Evolutionary conservation across 2,113 vertebrate species (phyloP), one percentile per base, ranked within the genome.

Genomic region (human): DNA sequence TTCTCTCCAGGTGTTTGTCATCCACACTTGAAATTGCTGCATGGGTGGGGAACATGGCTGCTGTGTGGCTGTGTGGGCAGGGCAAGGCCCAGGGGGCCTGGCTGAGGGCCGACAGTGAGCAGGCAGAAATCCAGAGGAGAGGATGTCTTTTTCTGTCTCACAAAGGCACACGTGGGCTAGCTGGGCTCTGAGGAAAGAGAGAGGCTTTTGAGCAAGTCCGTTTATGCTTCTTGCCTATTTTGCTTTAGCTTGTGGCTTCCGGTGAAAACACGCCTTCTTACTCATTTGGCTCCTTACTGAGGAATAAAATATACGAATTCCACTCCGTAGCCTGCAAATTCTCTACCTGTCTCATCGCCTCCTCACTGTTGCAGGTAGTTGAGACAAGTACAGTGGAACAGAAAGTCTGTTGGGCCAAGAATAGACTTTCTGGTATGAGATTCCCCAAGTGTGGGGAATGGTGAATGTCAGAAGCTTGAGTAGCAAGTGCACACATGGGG

Each of bases 81-180:
- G 12, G 25, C 11, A 2, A 9, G 5, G 20, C 38, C 17, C 25
- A 30, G 18, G 8, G 38, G 2, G 1, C 11, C 81, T 3, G 35
- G 35, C 61, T 52, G 35, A n/a, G 68, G 43, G 43, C 22, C 2
- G 3, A 1, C 6, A 50, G 22, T 25, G 13, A 40, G 90, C 16
- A 20, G 68, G 55, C 55, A 6, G 70, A 38, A 32, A 66, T 12
- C 18, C 48, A 22, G 27, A 81, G 55, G 18, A 18, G 22, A 68
- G 16, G 14, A 16, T 6, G 1, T 59, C 38, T 66, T 7, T 86
- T 59, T 35, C 78, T 8, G 27, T 43, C 43, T 78, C 50, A 64
- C 25, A 43, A 3, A 64, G 32, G 4, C 11, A 23, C 25, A 5
- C 6, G 1, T 17, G 22, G 78, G 30, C 61, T 83, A 16, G 40